These are phyloP conservation scores for Argyresthia albistria DNA, from an alignment of 2,888 invertebrate genomes.

Conservation along the genomic window DNA sequence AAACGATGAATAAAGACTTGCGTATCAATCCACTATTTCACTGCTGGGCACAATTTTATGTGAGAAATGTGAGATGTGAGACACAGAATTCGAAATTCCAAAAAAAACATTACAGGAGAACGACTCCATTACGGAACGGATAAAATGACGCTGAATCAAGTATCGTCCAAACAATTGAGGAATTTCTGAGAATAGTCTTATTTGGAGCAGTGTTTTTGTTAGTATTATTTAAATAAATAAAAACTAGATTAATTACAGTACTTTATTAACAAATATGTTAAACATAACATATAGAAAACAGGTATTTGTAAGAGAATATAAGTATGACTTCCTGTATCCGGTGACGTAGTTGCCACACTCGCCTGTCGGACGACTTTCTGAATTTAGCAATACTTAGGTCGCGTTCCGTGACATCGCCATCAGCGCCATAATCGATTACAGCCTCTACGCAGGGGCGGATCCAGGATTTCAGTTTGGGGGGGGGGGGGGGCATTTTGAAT, in stretches of 20 bases:
- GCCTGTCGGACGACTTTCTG: conserved; percentile 55
- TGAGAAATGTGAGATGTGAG: conserved; percentile 40
- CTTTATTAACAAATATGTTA: no score
- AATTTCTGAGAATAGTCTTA: conserved; percentile 26
- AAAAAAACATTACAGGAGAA: conserved; percentile 45
- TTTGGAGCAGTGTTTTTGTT: no score
- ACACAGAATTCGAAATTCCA: conserved; percentile 35
- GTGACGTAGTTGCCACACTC: conserved; percentile 46
- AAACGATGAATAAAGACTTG: conserved; percentile 37
- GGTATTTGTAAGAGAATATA: no score
- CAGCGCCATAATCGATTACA: no score
- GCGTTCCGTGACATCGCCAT: no score
- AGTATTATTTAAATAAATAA: no score
- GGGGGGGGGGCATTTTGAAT: no score
- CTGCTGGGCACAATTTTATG: conserved; percentile 37
- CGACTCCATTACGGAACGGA: conserved; percentile 79
- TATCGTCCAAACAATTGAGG: conserved; percentile 34
- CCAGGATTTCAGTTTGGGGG: no score
- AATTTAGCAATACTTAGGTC: conserved; percentile 40
- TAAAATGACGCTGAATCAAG: conserved; percentile 75
- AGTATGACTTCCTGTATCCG: conserved; percentile 21
- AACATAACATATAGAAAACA: no score
- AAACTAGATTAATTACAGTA: no score
- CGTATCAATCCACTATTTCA: conserved; percentile 49
- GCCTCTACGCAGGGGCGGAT: no score